A percentile compares a stretch with the other conserved stretches of the same genome.
Conservation (phyloP, 37 sponge, comb jelly and placozoan genomes). For the Tethya wilhelma region DNA sequence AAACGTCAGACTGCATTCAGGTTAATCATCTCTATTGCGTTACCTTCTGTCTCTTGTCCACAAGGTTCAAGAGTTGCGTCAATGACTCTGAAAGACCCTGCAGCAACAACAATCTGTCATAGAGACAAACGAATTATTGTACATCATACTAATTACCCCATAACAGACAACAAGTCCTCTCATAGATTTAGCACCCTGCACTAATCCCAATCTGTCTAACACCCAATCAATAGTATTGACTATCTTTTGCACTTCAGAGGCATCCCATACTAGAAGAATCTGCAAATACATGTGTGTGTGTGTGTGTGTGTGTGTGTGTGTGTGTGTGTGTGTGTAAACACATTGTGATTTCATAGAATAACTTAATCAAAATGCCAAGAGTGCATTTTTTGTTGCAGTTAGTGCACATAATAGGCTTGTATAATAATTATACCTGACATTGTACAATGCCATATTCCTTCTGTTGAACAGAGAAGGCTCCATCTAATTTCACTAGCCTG, state of each 20-base stretch:
- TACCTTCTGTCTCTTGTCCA: constrained; percentile 75
- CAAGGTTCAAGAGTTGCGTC: constrained; percentile 49
- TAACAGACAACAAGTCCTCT: constrained; percentile 84
- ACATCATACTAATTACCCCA: constrained; percentile 41
- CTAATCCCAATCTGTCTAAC: constrained; percentile 68
- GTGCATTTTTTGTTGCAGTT: too few relatives aligned
- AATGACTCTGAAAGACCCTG: constrained; percentile 84
- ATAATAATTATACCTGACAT: too few relatives aligned
- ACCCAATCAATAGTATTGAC: constrained; percentile 52
- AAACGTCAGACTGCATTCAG: background rate
- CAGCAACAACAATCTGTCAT: background rate
- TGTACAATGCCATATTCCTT: too few relatives aligned
- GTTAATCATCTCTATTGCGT: background rate
- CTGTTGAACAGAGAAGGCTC: too few relatives aligned
- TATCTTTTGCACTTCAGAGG: constrained; percentile 70
- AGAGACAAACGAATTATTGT: background rate
- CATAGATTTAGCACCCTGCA: constrained; percentile 83
- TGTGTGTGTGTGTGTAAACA: too few relatives aligned
- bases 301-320: too few relatives aligned
- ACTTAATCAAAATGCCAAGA: background rate
- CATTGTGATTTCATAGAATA: too few relatives aligned
- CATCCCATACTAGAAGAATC: constrained; percentile 80
- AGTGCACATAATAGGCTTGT: too few relatives aligned
- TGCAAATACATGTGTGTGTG: too few relatives aligned
- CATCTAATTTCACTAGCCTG: too few relatives aligned